Percentiles rank a stretch among this genome's conserved stretches.
phyloP scores from a whole-genome alignment of 2,113 vertebrate species.

The Melanerpes aurifrons region DNA sequence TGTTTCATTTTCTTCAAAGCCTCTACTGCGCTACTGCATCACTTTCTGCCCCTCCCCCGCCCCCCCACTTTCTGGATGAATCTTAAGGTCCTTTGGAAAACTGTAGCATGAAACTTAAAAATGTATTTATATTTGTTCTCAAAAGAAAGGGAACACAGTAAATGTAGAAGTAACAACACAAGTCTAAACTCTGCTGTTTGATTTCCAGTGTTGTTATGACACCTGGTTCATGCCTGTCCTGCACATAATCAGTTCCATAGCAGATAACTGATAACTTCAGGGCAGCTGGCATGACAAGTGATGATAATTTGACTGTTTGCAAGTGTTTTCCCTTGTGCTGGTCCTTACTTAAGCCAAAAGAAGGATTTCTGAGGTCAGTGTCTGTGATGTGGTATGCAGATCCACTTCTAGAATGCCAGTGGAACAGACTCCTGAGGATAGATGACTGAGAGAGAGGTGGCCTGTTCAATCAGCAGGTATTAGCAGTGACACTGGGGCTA shows the following conservation, averaged over 20 bases:
- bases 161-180: neutral
- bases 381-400: neutral
- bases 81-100: neutral
- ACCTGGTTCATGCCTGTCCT: neutral
- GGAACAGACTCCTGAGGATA: neutral
- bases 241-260: neutral
- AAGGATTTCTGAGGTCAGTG: neutral
- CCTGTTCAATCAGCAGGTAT: neutral
- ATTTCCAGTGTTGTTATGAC: neutral
- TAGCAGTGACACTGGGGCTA: neutral
- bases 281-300: neutral
- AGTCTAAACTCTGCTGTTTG: neutral
- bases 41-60: neutral
- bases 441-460: neutral
- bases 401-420: neutral
- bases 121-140: neutral
- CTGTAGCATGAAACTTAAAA: neutral
- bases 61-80: neutral
- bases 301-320: neutral
- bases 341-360: neutral
- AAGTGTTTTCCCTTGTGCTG: neutral
- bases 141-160: neutral
- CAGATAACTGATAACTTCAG: neutral
- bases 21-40: neutral
- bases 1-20: constrained; percentile 11